Conservation (phyloP, 2,888 invertebrate species). For the Ophonus ardosiacus region DNA sequence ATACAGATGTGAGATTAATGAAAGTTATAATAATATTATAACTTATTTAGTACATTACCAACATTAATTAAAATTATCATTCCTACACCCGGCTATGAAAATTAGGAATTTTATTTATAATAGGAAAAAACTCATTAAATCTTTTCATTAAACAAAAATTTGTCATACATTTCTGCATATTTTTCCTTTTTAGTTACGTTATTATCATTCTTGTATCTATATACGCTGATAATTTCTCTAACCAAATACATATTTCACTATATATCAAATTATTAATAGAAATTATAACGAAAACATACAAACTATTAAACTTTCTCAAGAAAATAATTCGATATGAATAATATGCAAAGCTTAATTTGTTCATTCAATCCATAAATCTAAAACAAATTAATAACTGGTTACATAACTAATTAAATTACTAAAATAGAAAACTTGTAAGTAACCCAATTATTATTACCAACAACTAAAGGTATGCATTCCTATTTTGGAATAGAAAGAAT, state of each 20-base stretch:
- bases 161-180: neutral
- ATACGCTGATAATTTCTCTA: neutral
- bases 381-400: constrained; percentile 34
- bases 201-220: neutral
- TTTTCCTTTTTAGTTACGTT: neutral
- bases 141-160: neutral
- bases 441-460: constrained; percentile 39
- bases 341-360: constrained; percentile 20
- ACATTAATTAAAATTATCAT: too few relatives aligned
- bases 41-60: too few relatives aligned
- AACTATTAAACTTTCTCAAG: neutral
- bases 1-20: too few relatives aligned
- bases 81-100: too few relatives aligned
- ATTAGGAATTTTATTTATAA: too few relatives aligned
- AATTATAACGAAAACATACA: neutral
- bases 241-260: neutral
- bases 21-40: too few relatives aligned
- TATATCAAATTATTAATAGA: neutral
- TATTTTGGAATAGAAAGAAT: constrained; percentile 29
- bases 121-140: too few relatives aligned
- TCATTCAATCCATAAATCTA: constrained; percentile 35
- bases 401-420: constrained; percentile 40
- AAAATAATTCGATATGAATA: neutral
- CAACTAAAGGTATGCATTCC: constrained; percentile 25
- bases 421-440: constrained; percentile 34